These are phyloP conservation scores for Gymnocypris eckloni DNA, from an alignment of 2,797 vertebrate genomes.

Conservation along the genomic window DNA sequence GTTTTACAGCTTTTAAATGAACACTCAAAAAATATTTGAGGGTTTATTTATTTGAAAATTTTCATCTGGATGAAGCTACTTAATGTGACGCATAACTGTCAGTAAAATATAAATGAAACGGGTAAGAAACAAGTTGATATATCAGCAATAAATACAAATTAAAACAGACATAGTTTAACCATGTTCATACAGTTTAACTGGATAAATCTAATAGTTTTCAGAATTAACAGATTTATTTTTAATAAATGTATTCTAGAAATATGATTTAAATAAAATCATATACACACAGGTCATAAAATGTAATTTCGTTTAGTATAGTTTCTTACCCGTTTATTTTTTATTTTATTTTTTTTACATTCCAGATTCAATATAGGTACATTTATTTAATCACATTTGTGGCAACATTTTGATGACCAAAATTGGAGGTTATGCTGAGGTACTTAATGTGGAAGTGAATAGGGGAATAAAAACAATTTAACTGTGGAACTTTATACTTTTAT, in stretches of 20 bases:
- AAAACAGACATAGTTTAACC: neutral
- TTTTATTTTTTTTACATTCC: too few relatives aligned
- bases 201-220: neutral
- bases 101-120: neutral
- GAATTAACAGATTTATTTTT: neutral
- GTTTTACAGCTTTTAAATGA: neutral
- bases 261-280: neutral
- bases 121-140: neutral
- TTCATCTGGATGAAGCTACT: neutral
- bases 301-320: neutral
- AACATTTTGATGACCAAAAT: neutral
- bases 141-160: neutral
- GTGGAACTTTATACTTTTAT: neutral
- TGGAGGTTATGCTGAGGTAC: neutral
- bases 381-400: neutral
- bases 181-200: neutral
- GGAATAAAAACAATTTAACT: neutral
- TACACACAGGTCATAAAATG: neutral
- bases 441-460: neutral
- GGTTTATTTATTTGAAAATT: neutral
- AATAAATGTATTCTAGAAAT: neutral
- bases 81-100: neutral
- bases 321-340: neutral
- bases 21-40: neutral
- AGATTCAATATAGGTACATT: too few relatives aligned